A percentile compares a stretch with the other conserved stretches of the same genome.
Evolutionary conservation across 2,797 vertebrate genomes (phyloP).

Genomic region (Aphelocoma californica): DNA sequence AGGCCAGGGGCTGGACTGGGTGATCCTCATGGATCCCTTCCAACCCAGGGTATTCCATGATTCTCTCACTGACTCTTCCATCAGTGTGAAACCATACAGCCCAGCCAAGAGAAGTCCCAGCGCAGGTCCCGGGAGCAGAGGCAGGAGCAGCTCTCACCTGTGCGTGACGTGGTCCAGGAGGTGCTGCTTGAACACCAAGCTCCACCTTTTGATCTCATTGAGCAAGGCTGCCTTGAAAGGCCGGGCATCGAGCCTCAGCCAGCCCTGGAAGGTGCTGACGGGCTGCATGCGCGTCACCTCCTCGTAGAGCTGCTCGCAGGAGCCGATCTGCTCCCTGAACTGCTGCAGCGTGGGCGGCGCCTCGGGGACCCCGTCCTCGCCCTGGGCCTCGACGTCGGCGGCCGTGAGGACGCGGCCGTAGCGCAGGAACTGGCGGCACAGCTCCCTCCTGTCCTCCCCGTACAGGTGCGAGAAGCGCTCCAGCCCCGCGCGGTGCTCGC

Average conservation of each 20-base stretch:
- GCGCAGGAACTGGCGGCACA: constrained; percentile 85
- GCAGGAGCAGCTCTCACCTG: constrained; percentile 76
- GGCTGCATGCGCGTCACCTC: constrained; percentile 82
- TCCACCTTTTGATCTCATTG: constrained; percentile 90
- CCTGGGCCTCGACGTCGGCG: constrained; percentile 76
- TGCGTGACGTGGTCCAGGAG: constrained; percentile 86
- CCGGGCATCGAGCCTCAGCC: constrained; percentile 86
- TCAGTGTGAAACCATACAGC: rapidly evolving
- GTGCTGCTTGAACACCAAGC: constrained; percentile 93
- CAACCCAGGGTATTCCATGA: not conserved
- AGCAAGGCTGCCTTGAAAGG: constrained; percentile 86
- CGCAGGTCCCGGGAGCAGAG: not conserved
- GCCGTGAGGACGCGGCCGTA: constrained; percentile 76
- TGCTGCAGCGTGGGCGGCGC: constrained; percentile 79
- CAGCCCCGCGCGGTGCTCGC: constrained; percentile 75
- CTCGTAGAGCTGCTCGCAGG: constrained; percentile 85
- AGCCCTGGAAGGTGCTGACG: constrained; percentile 79
- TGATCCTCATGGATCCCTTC: not conserved
- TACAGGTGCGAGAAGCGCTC: constrained; percentile 85
- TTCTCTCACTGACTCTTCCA: not conserved
- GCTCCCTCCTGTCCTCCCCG: constrained; percentile 83
- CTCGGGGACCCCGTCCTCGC: constrained; percentile 73
- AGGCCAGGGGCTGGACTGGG: not conserved
- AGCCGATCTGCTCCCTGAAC: constrained; percentile 85
- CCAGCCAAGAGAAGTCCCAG: not conserved